Percentiles rank a stretch among this genome's conserved stretches.
phyloP scores from a whole-genome alignment of 2,888 invertebrate species.

The Apodemia mormo region DNA sequence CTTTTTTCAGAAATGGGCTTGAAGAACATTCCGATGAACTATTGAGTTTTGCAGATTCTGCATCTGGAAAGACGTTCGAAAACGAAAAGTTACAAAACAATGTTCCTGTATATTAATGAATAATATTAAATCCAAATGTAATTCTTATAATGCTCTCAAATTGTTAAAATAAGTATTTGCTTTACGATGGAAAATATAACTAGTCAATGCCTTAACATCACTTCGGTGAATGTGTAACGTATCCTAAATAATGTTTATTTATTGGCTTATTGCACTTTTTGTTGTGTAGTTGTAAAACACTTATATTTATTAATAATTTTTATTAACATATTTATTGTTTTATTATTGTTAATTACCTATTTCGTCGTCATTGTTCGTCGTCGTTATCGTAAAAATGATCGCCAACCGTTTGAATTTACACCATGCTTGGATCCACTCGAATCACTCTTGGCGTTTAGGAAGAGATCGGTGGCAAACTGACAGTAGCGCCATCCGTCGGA shows the following conservation, averaged over 20 bases:
- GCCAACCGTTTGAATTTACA: no score
- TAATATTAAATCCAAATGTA: neutral
- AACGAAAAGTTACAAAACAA: constrained; percentile 56
- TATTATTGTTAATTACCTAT: neutral
- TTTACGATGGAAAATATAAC: neutral
- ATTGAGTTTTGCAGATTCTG: constrained; percentile 53
- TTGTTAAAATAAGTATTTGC: neutral
- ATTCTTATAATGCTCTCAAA: neutral
- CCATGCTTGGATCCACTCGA: no score
- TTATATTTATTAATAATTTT: constrained; percentile 5
- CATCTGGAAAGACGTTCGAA: constrained; percentile 54
- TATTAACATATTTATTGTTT: neutral
- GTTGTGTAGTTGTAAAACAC: constrained; percentile 6
- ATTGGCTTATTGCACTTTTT: constrained; percentile 1
- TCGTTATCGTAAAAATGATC: no score
- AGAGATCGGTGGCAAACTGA: no score
- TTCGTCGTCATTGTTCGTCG: no score
- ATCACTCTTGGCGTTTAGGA: no score
- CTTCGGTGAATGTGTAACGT: neutral
- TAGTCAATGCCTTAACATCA: constrained; percentile 1
- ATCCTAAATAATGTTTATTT: neutral
- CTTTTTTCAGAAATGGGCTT: constrained; percentile 53
- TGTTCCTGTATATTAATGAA: constrained; percentile 54
- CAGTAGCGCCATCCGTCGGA: no score
- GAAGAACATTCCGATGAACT: constrained; percentile 53